These are phyloP conservation scores for Neria commutata DNA, from an alignment of 2,888 invertebrate genomes.

Conservation along the genomic window DNA sequence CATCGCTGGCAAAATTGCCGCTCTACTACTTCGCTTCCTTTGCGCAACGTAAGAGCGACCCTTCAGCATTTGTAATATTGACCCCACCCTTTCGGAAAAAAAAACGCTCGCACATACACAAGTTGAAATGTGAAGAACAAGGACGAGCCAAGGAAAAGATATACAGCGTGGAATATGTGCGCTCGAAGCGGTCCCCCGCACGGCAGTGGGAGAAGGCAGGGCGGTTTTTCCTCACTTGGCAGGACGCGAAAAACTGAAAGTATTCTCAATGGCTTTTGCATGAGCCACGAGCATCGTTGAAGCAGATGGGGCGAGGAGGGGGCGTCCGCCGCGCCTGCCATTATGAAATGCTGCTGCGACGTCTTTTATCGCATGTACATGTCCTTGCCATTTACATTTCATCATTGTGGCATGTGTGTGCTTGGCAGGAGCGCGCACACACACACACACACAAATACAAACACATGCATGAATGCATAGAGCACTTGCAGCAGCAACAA, in stretches of 20 bases:
- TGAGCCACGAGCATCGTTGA: too few species aligned
- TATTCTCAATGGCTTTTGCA: background rate
- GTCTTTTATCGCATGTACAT: conserved; percentile 8
- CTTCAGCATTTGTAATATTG: conserved; percentile 9
- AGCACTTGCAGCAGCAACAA: background rate
- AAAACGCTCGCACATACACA: background rate
- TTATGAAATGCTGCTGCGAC: background rate
- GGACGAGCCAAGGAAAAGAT: too few species aligned
- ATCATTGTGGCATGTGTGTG: conserved; percentile 12
- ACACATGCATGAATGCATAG: background rate
- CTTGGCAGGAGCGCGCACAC: background rate
- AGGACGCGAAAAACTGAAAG: background rate
- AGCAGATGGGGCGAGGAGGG: background rate
- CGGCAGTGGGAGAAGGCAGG: too few species aligned
- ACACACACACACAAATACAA: background rate
- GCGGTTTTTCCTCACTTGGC: background rate
- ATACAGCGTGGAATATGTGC: too few species aligned
- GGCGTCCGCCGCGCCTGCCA: too few species aligned
- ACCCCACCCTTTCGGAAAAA: background rate
- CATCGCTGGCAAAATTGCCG: too few species aligned
- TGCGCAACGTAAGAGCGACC: conserved; percentile 9
- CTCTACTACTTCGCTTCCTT: too few species aligned
- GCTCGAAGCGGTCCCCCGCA: too few species aligned
- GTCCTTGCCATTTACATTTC: conserved; percentile 14
- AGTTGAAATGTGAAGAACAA: too few species aligned